Evolutionary conservation across 2,888 invertebrate species (phyloP).

Genomic region (Scaptomyza reducta): DNA sequence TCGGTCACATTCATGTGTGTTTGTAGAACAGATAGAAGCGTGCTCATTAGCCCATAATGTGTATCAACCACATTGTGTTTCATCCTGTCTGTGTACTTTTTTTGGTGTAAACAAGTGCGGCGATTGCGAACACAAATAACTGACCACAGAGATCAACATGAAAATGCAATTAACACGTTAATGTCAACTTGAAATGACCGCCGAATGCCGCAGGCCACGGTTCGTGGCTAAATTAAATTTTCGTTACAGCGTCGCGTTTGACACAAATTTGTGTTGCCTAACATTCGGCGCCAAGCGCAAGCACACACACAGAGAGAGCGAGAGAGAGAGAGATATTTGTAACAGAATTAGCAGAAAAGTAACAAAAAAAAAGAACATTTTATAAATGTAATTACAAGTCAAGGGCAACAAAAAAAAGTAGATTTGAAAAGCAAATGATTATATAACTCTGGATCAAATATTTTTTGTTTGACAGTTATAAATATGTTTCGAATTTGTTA

Average conservation of each 20-base stretch:
- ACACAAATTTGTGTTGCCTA: constrained; percentile 38
- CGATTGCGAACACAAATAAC: constrained; percentile 43
- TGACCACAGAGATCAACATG: constrained; percentile 66
- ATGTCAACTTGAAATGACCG: constrained; percentile 66
- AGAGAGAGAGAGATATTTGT: background rate
- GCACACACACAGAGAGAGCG: background rate
- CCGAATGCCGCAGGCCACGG: constrained; percentile 21
- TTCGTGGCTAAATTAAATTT: constrained; percentile 36
- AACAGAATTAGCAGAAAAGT: too few species aligned
- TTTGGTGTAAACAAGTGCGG: constrained; percentile 21
- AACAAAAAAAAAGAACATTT: too few species aligned
- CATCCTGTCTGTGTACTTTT: constrained; percentile 14
- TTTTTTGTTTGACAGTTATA: too few species aligned
- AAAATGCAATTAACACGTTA: constrained; percentile 77
- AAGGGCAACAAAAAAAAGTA: too few species aligned
- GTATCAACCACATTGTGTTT: constrained; percentile 18
- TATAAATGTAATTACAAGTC: too few species aligned
- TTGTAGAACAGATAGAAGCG: constrained; percentile 17
- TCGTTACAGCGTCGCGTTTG: constrained; percentile 19
- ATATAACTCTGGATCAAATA: too few species aligned
- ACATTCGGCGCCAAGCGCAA: constrained; percentile 9
- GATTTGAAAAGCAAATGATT: too few species aligned
- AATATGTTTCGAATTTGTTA: too few species aligned
- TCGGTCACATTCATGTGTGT: constrained; percentile 9
- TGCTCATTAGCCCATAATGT: constrained; percentile 62